Evolutionary conservation across 2,888 invertebrate genomes (phyloP), one percentile per base, ranked within the genome.

Genomic region (Acrobasis suavella): DNA sequence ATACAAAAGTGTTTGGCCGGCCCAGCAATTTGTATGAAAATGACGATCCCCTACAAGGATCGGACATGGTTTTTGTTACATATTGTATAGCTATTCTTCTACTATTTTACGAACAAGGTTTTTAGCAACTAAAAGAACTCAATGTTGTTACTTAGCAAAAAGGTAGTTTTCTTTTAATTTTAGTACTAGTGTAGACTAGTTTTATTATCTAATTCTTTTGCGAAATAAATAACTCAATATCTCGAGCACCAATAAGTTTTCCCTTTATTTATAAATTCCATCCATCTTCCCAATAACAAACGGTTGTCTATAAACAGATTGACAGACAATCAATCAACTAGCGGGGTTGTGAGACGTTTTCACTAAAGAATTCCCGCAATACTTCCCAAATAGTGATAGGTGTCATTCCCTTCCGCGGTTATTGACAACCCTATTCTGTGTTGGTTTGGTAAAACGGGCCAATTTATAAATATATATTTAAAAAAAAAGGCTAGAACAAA

Each of bases 321-420:
- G 50, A 60, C 60, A 51, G 60, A 50, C 60, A 60, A 39, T 60
- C 60, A n/a, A 60, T 60, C 60, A 56, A 22, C 0, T 37, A 3
- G 7, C 10, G 50, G 37, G 16, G 37, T 37, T 9, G 7, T 5
- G 50, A n/a, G 16, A 50, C 32, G 22, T 56, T 50, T 49, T 16
- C 42, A 17, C 42, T 22, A 14, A 56, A 56, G 56, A 56, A 56
- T 17, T 22, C 10, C 15, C n/a, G 42, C 56, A 56, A 56, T 14
- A 22, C 16, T 10, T 14, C 17, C 17, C 3, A 52, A 56, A 56
- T 55, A 38, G 54, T 15, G 16, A 42, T 56, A 42, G 39, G 17
- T 42, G 42, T 42, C 17, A 46, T 16, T 42, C 46, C 14, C 17
- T 42, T 56, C 37, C 32, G 12, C 12, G 22, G 14, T 32, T 32